Evolutionary conservation across 2,797 vertebrate genomes (phyloP).

Genomic region (Rhinichthys osculus): DNA sequence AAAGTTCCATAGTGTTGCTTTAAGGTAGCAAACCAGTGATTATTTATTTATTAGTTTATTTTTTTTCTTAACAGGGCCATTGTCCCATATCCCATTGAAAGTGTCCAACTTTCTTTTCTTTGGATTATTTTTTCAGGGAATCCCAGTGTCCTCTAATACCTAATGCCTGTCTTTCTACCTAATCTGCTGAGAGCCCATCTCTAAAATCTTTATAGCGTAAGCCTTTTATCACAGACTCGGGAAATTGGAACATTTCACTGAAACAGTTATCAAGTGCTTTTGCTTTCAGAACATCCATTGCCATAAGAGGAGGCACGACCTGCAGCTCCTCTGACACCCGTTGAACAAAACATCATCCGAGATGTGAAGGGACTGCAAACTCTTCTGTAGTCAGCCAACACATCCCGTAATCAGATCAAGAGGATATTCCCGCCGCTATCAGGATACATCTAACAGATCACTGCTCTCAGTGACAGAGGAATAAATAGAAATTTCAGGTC

Average conservation of each 20-base stretch:
- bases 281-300: constrained; percentile 21
- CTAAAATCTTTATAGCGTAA: constrained; percentile 35
- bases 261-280: constrained; percentile 19
- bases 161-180: not conserved
- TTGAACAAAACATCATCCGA: not conserved
- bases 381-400: constrained; percentile 5
- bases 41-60: no score
- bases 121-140: not conserved
- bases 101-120: not conserved
- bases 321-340: not conserved
- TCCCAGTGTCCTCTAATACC: not conserved
- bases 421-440: constrained; percentile 10
- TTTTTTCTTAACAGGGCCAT: not conserved
- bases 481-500: not conserved
- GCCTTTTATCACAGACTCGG: constrained; percentile 11
- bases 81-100: not conserved
- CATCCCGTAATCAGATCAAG: constrained; percentile 22
- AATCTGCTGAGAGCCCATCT: constrained; percentile 20
- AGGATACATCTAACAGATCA: constrained; percentile 29
- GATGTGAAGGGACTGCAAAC: constrained; percentile 16
- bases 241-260: constrained; percentile 34
- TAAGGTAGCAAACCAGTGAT: no score
- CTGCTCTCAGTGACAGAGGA: not conserved
- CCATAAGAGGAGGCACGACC: not conserved
- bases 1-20: no score